Evolutionary conservation across 2,888 invertebrate genomes (phyloP), one percentile per base, ranked within the genome.

Genomic region (Pandemis heparana): DNA sequence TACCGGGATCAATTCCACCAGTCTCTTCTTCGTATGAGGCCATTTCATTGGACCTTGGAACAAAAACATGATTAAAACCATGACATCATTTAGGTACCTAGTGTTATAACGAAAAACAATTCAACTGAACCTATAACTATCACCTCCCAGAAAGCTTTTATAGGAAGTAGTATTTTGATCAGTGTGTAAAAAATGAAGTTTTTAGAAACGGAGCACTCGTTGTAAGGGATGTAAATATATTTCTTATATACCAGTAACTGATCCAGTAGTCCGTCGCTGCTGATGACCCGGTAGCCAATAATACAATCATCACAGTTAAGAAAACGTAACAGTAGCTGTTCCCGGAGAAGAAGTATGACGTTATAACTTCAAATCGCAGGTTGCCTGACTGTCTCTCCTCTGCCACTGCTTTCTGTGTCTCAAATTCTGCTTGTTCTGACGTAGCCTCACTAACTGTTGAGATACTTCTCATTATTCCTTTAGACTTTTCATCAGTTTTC

Each of bases 261-360:
- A 97, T 94, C 95, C 96, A 97, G 81, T 95, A 97, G 85, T 97
- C 97, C 0, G 95, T 95, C 0, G 94, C 88, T 75, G 96, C 97
- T 1, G 95, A 96, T n/a, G 95, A 83, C 0, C 88, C 82, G 79
- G 97, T 96, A 0, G 96, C 94, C 14, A 95, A 14, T 0, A 96
- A 9, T 0, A 92, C 78, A 70, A 91, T 75, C 1, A 76, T 53
- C 0, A 92, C 68, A 0, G 89, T 86, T 61, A 92, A 89, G 0
- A 87, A 5, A 1, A 92, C 80, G 74, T 90, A 90, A 69, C 80
- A 88, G 1, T 81, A n/a, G 70, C 79, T 89, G 14, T 92, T 93
- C 5, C 92, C 93, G 0, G 92, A 82, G 4, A 78, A 82, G 80
- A 94, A 94, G 80, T 92, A 94, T 0, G 87, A 83, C 0, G 84